Conservation (phyloP, 2,113 vertebrate genomes). For the Phalacrocorax carbo region DNA sequence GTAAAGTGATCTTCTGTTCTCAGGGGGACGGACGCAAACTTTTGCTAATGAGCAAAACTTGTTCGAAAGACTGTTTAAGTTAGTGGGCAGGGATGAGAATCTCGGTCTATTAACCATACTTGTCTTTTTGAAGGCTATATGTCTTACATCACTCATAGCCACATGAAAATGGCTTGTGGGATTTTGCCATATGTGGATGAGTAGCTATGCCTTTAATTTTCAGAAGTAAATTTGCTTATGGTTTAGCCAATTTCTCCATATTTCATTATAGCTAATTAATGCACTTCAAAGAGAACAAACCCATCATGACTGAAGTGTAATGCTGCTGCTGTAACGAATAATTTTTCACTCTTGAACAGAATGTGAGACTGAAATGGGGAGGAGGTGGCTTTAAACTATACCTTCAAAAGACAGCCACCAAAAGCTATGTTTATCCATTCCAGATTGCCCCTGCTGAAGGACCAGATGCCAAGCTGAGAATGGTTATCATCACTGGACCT, state of each 20-base stretch:
- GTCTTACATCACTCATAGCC: background rate
- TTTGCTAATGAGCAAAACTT: background rate
- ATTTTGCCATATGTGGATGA: constrained; percentile 1
- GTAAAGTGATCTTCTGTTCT: constrained; percentile 4
- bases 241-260: background rate
- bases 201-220: constrained; percentile 13
- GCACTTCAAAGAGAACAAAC: constrained; percentile 36
- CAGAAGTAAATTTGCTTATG: background rate
- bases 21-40: background rate
- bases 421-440: constrained; percentile 60
- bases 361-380: constrained; percentile 31
- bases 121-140: background rate
- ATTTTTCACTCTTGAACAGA: constrained; percentile 49
- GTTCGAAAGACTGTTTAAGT: background rate
- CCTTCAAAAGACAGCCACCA: constrained; percentile 27
- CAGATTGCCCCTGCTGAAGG: constrained; percentile 96
- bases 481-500: constrained; percentile 95
- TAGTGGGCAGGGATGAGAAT: background rate
- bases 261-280: constrained; percentile 27
- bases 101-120: background rate
- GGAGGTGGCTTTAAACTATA: constrained; percentile 28
- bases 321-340: constrained; percentile 5
- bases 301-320: background rate
- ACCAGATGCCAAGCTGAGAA: constrained; percentile 91
- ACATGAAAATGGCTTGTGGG: background rate